A percentile compares a stretch with the other conserved stretches of the same genome.
Evolutionary conservation across 2,888 invertebrate genomes (phyloP).

Genomic region (Nemapogon koenigi): DNA sequence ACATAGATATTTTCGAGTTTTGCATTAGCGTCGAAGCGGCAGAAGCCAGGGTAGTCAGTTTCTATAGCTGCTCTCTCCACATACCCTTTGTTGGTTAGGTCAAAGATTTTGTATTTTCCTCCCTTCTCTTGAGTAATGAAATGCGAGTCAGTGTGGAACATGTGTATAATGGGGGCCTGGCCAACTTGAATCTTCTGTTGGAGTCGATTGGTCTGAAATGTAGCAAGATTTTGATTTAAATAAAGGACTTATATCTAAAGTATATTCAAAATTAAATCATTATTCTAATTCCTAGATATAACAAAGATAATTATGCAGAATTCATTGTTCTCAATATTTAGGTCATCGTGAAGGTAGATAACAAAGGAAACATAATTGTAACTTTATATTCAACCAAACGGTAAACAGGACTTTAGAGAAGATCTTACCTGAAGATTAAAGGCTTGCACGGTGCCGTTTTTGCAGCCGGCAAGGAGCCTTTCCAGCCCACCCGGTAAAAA

Average conservation of each 20-base stretch:
- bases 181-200: conserved; percentile 71
- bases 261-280: no score
- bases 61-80: conserved; percentile 60
- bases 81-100: conserved; percentile 66
- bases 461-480: conserved; percentile 75
- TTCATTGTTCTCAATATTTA: conserved; percentile 28
- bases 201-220: conserved; percentile 72
- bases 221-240: no score
- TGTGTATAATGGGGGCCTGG: conserved; percentile 67
- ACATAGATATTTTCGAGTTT: conserved; percentile 70
- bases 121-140: conserved; percentile 79
- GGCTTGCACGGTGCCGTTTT: conserved; percentile 76
- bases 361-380: no score
- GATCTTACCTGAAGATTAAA: conserved; percentile 81
- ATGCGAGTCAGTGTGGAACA: conserved; percentile 65
- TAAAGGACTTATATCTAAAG: no score
- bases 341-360: conserved; percentile 50
- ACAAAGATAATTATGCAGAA: conserved; percentile 2
- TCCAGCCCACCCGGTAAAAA: conserved; percentile 64
- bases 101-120: conserved; percentile 73
- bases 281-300: no score
- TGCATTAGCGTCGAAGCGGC: conserved; percentile 69
- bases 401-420: no score
- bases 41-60: conserved; percentile 74
- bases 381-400: no score